Evolutionary conservation across 2,888 invertebrate species (phyloP).

Genomic region (Cetonia aurata): DNA sequence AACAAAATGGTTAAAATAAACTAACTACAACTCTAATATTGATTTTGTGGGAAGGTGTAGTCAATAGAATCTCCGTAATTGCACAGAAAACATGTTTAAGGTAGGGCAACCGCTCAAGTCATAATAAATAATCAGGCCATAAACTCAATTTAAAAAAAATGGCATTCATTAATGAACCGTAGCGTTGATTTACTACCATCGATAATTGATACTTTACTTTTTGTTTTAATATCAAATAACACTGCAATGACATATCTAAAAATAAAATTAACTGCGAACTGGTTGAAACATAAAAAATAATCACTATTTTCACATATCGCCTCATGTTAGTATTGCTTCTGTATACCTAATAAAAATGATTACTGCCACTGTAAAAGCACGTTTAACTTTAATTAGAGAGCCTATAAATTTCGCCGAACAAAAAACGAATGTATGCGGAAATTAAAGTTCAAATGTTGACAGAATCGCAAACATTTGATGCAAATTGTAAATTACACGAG

Average conservation of each 20-base stretch:
- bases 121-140: too few relatives aligned
- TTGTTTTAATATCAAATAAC: too few relatives aligned
- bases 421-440: slow-evolving; percentile 30
- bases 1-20: slow-evolving; percentile 13
- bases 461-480: slow-evolving; percentile 34
- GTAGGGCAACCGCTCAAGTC: too few relatives aligned
- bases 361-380: neutral
- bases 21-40: slow-evolving; percentile 14
- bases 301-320: neutral
- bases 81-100: too few relatives aligned
- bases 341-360: slow-evolving; percentile 1
- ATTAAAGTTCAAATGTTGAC: slow-evolving; percentile 35
- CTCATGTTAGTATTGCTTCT: slow-evolving; percentile 2
- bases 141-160: too few relatives aligned
- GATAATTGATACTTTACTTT: too few relatives aligned
- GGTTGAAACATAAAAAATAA: neutral
- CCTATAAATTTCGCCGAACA: slow-evolving; percentile 22
- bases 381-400: neutral
- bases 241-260: too few relatives aligned
- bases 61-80: too few relatives aligned
- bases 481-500: slow-evolving; percentile 40
- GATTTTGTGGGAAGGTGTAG: neutral
- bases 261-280: neutral
- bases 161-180: too few relatives aligned
- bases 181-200: too few relatives aligned